phyloP scores from a whole-genome alignment of 2,888 invertebrate species.

The Leptura quadrifasciata region DNA sequence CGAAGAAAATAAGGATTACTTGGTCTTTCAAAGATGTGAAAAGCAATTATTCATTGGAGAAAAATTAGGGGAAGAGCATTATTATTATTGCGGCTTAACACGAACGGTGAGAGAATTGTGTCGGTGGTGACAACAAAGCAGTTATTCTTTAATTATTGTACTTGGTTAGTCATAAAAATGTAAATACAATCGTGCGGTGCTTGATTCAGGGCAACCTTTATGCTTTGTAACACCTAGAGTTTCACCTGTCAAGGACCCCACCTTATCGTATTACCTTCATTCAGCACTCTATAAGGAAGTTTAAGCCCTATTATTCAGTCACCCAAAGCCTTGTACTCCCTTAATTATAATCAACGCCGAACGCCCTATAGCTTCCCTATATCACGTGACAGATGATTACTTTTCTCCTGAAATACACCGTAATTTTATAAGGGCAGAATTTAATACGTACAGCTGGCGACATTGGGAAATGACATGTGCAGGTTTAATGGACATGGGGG shows the following conservation, averaged over 20 bases:
- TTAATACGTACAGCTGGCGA: conserved; percentile 55
- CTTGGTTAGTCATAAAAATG: conserved; percentile 49
- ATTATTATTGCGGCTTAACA: conserved; percentile 23
- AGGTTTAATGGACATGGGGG: conserved; percentile 26
- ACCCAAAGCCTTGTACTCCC: conserved; percentile 15
- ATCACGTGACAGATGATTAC: conserved; percentile 49
- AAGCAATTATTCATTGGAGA: conserved; percentile 27
- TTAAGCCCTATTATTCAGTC: conserved; percentile 37
- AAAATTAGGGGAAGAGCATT: conserved; percentile 31
- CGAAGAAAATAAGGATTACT: conserved; percentile 12
- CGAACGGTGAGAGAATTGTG: conserved; percentile 32
- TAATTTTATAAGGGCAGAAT: conserved; percentile 51
- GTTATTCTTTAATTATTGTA: conserved; percentile 38
- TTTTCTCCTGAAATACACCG: conserved; percentile 46
- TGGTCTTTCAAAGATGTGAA: conserved; percentile 10
- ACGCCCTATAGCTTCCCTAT: conserved; percentile 39
- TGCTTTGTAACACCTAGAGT: conserved; percentile 5
- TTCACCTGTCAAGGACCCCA: conserved; percentile 42
- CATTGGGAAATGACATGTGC: conserved; percentile 53
- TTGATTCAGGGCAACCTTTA: conserved; percentile 43
- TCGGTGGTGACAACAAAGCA: conserved; percentile 29
- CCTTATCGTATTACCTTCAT: conserved; percentile 59
- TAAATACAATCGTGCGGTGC: conserved; percentile 49
- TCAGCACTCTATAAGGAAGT: conserved; percentile 38
- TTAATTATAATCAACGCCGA: conserved; percentile 35